These are phyloP conservation scores for Macrotrachela quadricornifera DNA, from an alignment of 1,140 invertebrate species.

Conservation along the genomic window DNA sequence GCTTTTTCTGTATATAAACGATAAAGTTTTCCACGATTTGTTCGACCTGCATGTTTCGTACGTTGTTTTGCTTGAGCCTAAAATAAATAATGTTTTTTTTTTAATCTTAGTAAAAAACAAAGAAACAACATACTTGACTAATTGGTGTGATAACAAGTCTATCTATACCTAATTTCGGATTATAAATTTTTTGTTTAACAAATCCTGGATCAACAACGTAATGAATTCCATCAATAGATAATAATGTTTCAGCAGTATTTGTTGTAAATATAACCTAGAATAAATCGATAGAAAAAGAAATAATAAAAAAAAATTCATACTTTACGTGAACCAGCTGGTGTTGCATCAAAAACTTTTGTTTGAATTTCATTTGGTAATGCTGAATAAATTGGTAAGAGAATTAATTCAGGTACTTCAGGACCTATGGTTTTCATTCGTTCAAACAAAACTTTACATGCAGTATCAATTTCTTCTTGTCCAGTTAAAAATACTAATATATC, in stretches of 20 bases:
- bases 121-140: conserved; percentile 61
- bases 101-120: conserved; percentile 48
- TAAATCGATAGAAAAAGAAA: too few species aligned
- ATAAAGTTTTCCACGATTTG: conserved; percentile 69
- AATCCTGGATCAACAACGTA: conserved; percentile 99
- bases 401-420: conserved; percentile 68
- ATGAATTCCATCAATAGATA: conserved; percentile 96
- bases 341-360: conserved; percentile 87
- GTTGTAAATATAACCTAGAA: conserved; percentile 65
- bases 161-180: conserved; percentile 91
- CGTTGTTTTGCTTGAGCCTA: conserved; percentile 37
- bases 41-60: conserved; percentile 20
- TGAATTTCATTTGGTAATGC: conserved; percentile 97
- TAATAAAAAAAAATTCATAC: neutral
- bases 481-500: conserved; percentile 93
- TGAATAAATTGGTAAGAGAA: conserved; percentile 88
- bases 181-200: conserved; percentile 96
- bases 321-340: conserved; percentile 72
- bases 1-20: conserved; percentile 58
- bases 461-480: conserved; percentile 81
- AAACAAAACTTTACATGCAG: conserved; percentile 66
- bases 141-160: conserved; percentile 90
- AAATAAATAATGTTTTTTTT: conserved; percentile 62
- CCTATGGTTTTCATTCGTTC: conserved; percentile 71
- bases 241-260: conserved; percentile 94